Evolutionary conservation across 2,797 vertebrate genomes (phyloP).

Genomic region (Argya squamiceps): DNA sequence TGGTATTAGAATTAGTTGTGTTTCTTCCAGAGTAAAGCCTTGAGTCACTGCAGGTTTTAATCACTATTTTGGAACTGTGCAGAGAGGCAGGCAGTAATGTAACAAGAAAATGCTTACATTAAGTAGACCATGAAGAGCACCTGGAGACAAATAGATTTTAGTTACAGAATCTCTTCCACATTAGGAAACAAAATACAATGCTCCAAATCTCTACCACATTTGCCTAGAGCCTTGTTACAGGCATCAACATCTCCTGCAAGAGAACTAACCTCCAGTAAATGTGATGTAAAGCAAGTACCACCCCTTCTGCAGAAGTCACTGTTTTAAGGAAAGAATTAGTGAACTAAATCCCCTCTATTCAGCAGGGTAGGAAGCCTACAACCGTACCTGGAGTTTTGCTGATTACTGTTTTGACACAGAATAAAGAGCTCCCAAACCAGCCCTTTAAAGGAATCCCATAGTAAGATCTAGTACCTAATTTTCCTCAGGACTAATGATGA

Average conservation of each 20-base stretch:
- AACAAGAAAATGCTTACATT: neutral
- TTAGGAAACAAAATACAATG: neutral
- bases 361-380: accelerated
- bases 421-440: neutral
- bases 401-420: accelerated
- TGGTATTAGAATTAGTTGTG: neutral
- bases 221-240: neutral
- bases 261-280: accelerated
- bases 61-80: neutral
- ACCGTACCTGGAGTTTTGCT: accelerated
- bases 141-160: neutral
- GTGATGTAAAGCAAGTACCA: accelerated
- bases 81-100: neutral
- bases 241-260: neutral
- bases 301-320: accelerated
- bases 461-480: accelerated
- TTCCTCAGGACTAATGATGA: neutral
- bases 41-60: neutral
- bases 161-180: neutral
- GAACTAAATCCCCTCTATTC: accelerated
- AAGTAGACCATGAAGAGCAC: neutral
- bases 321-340: accelerated
- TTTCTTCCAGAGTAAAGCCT: neutral
- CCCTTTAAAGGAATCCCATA: accelerated
- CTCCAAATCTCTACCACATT: neutral